Base-by-base conservation (phyloP, 2,888 invertebrate species). In the Thecophora atra region DNA sequence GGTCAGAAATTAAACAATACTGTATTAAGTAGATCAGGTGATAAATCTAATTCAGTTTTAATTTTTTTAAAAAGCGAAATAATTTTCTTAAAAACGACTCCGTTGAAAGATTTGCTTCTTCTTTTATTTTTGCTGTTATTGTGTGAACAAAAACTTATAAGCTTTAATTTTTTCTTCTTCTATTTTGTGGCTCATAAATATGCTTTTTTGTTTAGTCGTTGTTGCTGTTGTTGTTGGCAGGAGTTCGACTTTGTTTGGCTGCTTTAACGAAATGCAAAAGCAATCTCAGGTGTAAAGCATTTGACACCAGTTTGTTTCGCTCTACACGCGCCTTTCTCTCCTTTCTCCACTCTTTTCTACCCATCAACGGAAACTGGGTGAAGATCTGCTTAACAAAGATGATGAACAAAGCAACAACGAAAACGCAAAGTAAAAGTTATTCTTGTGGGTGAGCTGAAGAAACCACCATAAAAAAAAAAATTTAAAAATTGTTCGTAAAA, bases 401-500 rank as follows among this genome's bases (percentile, higher is more conserved):
- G 47, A 5, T 6, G 5, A 47, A 47, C 8, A 47, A 47, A 37
- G 17, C 70, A 73, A 47, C 52, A 68, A 62, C 47, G 66, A 1
- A 37, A 6, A 68, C 24, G 65, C 19, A 54, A 66, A 71, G 56
- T 37, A 68, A 74, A 74, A 74, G 70, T 73, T 73, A 73, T 60
- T 67, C 51, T 24, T 72, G 71, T 72, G 72, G 71, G 71, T 70
- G 74, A 70, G 70, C 15, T 70, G 64, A 56, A 63, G 56, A 42
- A 72, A 71, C 4, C 2, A 24, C 5, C 3, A 58, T 15, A 17
- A 24, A 58, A 24, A 24, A 11, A 58, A 3, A 5, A 51, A 8
- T n/a, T 51, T 51, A 51, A 51, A 51, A 5, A 51, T 3, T 51
- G 1, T 37, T 11, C n/a, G n/a, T n/a, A n/a, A n/a, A n/a, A n/a